phyloP scores from a whole-genome alignment of 1,140 invertebrate genomes.

The Lethrus apterus region DNA sequence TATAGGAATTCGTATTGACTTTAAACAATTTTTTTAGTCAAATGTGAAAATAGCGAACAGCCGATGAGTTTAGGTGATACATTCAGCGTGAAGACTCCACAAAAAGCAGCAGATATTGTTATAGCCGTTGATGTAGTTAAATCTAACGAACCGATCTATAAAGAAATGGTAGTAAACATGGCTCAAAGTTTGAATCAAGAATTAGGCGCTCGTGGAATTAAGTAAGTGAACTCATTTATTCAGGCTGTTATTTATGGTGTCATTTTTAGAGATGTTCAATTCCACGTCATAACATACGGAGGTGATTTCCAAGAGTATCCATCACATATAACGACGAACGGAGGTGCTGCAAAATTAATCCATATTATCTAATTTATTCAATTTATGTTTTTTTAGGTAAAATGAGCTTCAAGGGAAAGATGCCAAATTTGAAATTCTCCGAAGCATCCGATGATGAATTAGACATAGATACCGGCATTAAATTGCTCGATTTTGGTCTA shows the following conservation, averaged over 20 bases:
- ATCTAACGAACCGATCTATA: slow-evolving; percentile 44
- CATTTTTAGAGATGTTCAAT: slow-evolving; percentile 47
- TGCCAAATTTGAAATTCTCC: slow-evolving; percentile 45
- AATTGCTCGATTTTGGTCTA: slow-evolving; percentile 30
- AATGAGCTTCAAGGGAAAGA: slow-evolving; percentile 46
- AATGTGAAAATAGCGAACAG: slow-evolving; percentile 51
- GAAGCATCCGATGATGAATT: slow-evolving; percentile 29
- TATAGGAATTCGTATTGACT: neutral
- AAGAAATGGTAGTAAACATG: slow-evolving; percentile 45
- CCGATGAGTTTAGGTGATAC: slow-evolving; percentile 48
- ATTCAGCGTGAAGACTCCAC: slow-evolving; percentile 58
- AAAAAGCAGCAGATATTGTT: slow-evolving; percentile 65
- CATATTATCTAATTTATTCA: too few relatives aligned
- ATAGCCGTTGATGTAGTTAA: slow-evolving; percentile 60
- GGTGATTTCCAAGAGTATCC: slow-evolving; percentile 47
- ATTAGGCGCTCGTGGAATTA: slow-evolving; percentile 48
- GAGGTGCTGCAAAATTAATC: neutral
- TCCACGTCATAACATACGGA: slow-evolving; percentile 51
- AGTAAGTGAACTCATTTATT: slow-evolving; percentile 40
- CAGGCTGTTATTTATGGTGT: neutral
- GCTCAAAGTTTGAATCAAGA: slow-evolving; percentile 43
- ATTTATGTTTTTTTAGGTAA: slow-evolving; percentile 47
- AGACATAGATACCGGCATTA: slow-evolving; percentile 5
- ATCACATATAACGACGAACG: slow-evolving; percentile 45
- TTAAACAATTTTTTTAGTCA: slow-evolving; percentile 33